phyloP scores from a whole-genome alignment of 2,888 invertebrate species.

The Gisinianus flammeolus region DNA sequence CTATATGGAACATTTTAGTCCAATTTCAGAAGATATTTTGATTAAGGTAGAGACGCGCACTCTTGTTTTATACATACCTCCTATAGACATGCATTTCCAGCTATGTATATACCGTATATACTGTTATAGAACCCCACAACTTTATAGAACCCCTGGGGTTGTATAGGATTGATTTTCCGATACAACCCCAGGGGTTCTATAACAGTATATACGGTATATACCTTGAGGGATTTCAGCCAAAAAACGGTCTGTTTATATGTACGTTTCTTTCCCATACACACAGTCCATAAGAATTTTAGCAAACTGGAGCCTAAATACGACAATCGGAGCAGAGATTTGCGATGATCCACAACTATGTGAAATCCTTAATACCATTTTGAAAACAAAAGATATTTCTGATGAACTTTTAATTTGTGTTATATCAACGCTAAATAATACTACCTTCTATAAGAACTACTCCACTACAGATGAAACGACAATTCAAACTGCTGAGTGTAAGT shows the following conservation, averaged over 20 bases:
- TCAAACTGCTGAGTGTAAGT: slow-evolving; percentile 47
- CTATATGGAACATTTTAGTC: slow-evolving; percentile 49
- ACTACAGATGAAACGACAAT: slow-evolving; percentile 45
- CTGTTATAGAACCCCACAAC: too few species aligned
- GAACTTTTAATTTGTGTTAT: slow-evolving; percentile 56
- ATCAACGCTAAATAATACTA: slow-evolving; percentile 56
- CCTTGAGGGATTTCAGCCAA: too few species aligned
- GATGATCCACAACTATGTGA: slow-evolving; percentile 50
- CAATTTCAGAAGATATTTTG: slow-evolving; percentile 38
- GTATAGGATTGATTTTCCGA: too few species aligned
- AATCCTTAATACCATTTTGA: slow-evolving; percentile 49
- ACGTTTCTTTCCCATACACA: neutral
- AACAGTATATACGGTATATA: too few species aligned
- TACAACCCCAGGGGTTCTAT: too few species aligned
- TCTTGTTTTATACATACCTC: neutral
- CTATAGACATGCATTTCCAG: too few species aligned
- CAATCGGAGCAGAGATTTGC: slow-evolving; percentile 54
- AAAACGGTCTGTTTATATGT: too few species aligned
- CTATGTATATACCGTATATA: too few species aligned
- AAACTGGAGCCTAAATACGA: slow-evolving; percentile 56
- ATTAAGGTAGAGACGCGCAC: neutral
- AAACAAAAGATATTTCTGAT: slow-evolving; percentile 44
- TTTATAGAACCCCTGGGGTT: too few species aligned
- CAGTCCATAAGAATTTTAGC: slow-evolving; percentile 47
- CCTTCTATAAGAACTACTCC: slow-evolving; percentile 55